These are phyloP conservation scores for Gryon sp. DNA, from an alignment of 1,140 invertebrate genomes.

Conservation along the genomic window DNA sequence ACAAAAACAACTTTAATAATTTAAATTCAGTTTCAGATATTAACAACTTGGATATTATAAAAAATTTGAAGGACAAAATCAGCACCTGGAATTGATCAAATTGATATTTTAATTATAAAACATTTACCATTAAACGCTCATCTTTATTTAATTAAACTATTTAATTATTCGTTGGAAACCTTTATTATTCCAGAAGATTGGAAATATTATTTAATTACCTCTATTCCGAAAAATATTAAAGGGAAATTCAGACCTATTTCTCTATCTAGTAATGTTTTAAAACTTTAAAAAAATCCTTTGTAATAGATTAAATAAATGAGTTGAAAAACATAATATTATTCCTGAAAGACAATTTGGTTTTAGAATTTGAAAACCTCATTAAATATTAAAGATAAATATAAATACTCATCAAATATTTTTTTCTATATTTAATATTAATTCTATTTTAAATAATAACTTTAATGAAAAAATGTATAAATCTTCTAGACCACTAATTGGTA, in stretches of 20 bases:
- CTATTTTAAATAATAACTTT: too few species aligned
- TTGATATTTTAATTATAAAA: constrained; percentile 1
- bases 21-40: not conserved
- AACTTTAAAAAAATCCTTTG: constrained; percentile 16
- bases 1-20: not conserved
- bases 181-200: constrained; percentile 5
- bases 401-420: too few species aligned
- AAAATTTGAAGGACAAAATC: constrained; percentile 9
- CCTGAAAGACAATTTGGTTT: too few species aligned
- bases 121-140: not conserved
- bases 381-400: too few species aligned
- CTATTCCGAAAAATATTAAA: constrained; percentile 1
- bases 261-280: constrained; percentile 5
- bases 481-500: too few species aligned
- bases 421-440: too few species aligned
- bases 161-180: constrained; percentile 28
- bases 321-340: not conserved
- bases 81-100: constrained; percentile 13
- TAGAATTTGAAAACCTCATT: too few species aligned
- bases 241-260: constrained; percentile 23
- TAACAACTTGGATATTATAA: not conserved
- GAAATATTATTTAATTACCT: constrained; percentile 9
- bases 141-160: constrained; percentile 5
- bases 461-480: too few species aligned
- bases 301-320: not conserved